Conservation (phyloP, 2,113 vertebrate species). For the Apeltes quadracus region DNA sequence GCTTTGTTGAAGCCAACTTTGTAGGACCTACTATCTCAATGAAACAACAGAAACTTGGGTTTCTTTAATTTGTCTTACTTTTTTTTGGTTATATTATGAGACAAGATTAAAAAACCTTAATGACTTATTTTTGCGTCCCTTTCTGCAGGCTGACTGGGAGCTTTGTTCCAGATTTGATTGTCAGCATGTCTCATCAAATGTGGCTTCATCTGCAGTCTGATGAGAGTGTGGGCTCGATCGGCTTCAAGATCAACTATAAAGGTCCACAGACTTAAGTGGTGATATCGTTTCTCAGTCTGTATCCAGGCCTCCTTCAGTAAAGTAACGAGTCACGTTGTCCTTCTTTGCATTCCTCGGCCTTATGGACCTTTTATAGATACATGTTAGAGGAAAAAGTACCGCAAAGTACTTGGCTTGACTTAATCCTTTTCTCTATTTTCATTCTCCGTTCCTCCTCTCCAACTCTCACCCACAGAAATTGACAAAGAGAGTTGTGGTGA, state of each 20-base stretch:
- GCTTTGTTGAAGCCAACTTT: neutral
- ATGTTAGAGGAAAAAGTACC: constrained; percentile 11
- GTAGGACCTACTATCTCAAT: neutral
- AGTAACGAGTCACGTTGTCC: constrained; percentile 11
- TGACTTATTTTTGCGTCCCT: constrained; percentile 24
- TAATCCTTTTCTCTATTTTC: constrained; percentile 7
- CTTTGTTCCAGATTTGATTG: constrained; percentile 96
- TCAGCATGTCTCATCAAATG: constrained; percentile 97
- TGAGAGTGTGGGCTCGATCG: constrained; percentile 97
- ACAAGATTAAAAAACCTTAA: neutral
- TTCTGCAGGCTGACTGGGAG: constrained; percentile 90
- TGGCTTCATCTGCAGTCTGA: constrained; percentile 98
- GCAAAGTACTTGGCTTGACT: constrained; percentile 27
- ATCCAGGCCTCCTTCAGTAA: constrained; percentile 14
- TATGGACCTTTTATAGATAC: constrained; percentile 59
- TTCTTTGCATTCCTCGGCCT: constrained; percentile 2
- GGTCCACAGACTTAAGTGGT: constrained; percentile 77
- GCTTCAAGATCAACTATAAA: constrained; percentile 99
- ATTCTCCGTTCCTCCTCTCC: neutral
- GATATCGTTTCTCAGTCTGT: constrained; percentile 42
- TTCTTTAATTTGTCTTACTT: neutral
- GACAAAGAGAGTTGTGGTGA: constrained; percentile 98
- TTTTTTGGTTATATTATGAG: too few relatives aligned
- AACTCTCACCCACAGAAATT: constrained; percentile 85
- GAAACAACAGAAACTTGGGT: neutral